Percentiles rank a stretch among this genome's conserved stretches.
phyloP scores from a whole-genome alignment of 2,888 invertebrate species.

The Halictus ligatus region DNA sequence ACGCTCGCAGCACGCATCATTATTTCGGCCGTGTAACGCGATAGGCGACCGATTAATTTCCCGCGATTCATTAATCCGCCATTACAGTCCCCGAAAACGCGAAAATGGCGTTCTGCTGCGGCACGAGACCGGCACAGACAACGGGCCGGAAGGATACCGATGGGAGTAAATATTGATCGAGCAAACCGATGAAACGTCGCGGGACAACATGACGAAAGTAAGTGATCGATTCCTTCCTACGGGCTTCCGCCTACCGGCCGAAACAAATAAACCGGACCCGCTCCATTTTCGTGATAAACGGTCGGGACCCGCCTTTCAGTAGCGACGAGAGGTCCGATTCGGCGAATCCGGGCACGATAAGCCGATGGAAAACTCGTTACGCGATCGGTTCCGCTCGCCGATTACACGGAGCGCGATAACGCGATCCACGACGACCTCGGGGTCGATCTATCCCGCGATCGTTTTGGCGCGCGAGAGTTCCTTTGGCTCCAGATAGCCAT shows the following conservation, averaged over 20 bases:
- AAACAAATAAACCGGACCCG: conserved; percentile 6
- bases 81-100: neutral
- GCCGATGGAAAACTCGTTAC: neutral
- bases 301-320: neutral
- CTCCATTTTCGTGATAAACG: conserved; percentile 7
- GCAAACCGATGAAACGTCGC: conserved; percentile 24
- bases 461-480: conserved; percentile 53
- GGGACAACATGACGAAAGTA: conserved; percentile 11
- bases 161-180: conserved; percentile 41
- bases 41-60: conserved; percentile 9
- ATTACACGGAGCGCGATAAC: conserved; percentile 1
- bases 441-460: neutral
- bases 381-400: conserved; percentile 13
- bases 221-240: conserved; percentile 26
- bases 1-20: neutral
- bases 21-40: neutral
- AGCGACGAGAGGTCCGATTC: neutral
- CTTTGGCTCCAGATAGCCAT: conserved; percentile 18
- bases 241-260: neutral
- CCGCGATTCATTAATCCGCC: neutral
- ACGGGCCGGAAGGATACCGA: neutral
- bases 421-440: neutral
- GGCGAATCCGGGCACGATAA: neutral
- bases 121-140: neutral
- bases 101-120: neutral